A percentile compares a stretch with the other conserved stretches of the same genome.
These are phyloP conservation scores for Rhinoraja longicauda DNA, from an alignment of 2,797 vertebrate species.

Conservation along the genomic window DNA sequence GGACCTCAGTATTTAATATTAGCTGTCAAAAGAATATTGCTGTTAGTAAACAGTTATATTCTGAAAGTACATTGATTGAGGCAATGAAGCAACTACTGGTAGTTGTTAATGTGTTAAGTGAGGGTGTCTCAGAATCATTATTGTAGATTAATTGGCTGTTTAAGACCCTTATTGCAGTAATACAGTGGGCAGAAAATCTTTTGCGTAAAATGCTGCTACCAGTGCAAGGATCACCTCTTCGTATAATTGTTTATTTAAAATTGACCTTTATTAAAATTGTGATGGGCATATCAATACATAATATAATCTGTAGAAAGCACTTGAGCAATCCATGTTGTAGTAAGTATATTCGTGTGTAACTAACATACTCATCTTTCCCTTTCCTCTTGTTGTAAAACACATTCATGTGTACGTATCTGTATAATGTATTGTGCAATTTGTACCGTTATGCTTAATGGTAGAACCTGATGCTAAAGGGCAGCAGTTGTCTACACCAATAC, in stretches of 20 bases:
- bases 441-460: slow-evolving; percentile 60
- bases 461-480: slow-evolving; percentile 55
- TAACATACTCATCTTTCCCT: slow-evolving; percentile 47
- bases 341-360: slow-evolving; percentile 50
- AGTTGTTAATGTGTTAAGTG: slow-evolving; percentile 19
- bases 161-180: slow-evolving; percentile 42
- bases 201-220: slow-evolving; percentile 56
- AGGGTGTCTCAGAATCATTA: slow-evolving; percentile 5
- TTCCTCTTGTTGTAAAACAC: slow-evolving; percentile 38
- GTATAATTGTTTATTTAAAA: slow-evolving; percentile 35
- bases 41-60: not conserved
- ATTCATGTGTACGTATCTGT: slow-evolving; percentile 57
- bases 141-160: slow-evolving; percentile 16
- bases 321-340: slow-evolving; percentile 44
- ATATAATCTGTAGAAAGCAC: slow-evolving; percentile 44
- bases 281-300: slow-evolving; percentile 46
- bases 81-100: slow-evolving; percentile 1
- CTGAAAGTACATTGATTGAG: slow-evolving; percentile 20
- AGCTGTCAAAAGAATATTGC: slow-evolving; percentile 20
- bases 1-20: slow-evolving; percentile 31
- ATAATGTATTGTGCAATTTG: slow-evolving; percentile 62
- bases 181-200: slow-evolving; percentile 64
- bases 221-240: slow-evolving; percentile 43
- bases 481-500: slow-evolving; percentile 57
- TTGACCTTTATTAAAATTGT: slow-evolving; percentile 44